A percentile compares a stretch with the other conserved stretches of the same genome.
These are phyloP conservation scores for Sula dactylatra DNA, from an alignment of 2,113 vertebrate species.

Conservation along the genomic window DNA sequence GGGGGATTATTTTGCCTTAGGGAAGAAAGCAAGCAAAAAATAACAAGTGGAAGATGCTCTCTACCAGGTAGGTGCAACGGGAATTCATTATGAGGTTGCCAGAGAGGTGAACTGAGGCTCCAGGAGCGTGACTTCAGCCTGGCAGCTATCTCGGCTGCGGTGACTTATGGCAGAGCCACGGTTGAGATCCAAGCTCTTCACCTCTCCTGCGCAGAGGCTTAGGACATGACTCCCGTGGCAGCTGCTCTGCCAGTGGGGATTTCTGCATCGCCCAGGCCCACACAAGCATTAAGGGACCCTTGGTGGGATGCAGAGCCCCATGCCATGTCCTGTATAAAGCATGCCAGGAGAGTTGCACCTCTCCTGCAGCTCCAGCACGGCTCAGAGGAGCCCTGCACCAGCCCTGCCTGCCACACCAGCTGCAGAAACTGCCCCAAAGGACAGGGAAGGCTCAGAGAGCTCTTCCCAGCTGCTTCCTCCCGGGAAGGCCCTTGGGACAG, in stretches of 20 bases:
- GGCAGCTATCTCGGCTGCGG: neutral
- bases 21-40: neutral
- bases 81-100: neutral
- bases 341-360: neutral
- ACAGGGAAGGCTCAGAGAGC: too few species aligned
- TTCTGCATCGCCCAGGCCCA: neutral
- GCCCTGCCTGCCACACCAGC: neutral
- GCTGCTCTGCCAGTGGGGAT: neutral
- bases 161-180: neutral
- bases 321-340: neutral
- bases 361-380: neutral
- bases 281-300: neutral
- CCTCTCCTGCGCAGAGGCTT: neutral
- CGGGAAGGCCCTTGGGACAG: neutral
- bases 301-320: accelerated
- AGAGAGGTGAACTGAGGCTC: neutral
- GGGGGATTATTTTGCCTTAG: neutral
- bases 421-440: neutral
- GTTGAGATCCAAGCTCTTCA: neutral
- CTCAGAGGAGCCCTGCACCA: neutral
- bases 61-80: neutral
- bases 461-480: neutral
- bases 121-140: neutral
- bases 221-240: neutral
- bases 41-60: neutral